Base-by-base conservation (phyloP, 2,888 invertebrate genomes). In the Platycheirus albimanus region DNA sequence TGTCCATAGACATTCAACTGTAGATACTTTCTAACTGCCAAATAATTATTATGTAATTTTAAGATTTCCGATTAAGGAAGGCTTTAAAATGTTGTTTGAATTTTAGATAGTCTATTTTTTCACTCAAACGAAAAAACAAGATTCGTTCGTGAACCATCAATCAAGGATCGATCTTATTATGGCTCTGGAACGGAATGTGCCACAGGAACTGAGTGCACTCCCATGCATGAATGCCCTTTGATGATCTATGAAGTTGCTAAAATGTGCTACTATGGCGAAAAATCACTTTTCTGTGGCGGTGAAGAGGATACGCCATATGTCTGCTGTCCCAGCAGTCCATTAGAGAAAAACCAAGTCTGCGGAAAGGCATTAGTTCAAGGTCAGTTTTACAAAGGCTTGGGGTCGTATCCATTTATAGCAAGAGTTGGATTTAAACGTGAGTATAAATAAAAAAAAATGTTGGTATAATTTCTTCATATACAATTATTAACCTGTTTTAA, bases 351-450 rank as follows among this genome's bases (percentile, higher is more conserved):
- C 80, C 92, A 92, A 84, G 91, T 92, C 47, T 95, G 95, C 83
- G 95, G 95, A 0, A 92, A 92, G 86, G 93, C 94, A 11, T 92
- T 94, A 90, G 94, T 95, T 2, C 93, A 93, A 83, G 94, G 94
- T 0, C 92, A 92, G 5, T 92, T 93, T 74, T 94, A 94, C 86
- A 92, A 92, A 41, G 94, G 94, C 0, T 89, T 96, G 6, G 96
- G 96, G 1, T 93, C 94, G 0, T 95, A 94, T 88, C 96, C 96
- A 0, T 96, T 95, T 93, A 93, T 95, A 0, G 95, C 93, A 0
- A 92, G 95, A 86, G 92, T 96, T 81, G 96, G 95, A 33, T 96
- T 96, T 87, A 93, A 94, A 87, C 94, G 96, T 96, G 90, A 92
- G 93, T 90, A 28, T 15, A n/a, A 33, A 3, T 6, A 0, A 5